These are phyloP conservation scores for Lycocorax pyrrhopterus DNA, from an alignment of 2,113 vertebrate species.

Conservation along the genomic window DNA sequence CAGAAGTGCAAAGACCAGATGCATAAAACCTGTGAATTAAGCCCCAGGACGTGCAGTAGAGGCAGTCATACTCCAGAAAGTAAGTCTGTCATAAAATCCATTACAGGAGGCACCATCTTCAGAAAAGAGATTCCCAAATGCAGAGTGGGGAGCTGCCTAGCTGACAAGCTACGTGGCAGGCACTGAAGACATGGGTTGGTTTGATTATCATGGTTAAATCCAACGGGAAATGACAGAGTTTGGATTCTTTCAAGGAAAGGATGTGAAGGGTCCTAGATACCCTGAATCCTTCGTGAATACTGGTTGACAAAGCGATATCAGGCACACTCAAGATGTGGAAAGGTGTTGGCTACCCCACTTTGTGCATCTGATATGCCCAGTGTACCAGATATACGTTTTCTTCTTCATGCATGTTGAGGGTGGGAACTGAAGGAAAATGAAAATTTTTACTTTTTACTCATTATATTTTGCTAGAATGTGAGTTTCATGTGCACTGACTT, in stretches of 20 bases:
- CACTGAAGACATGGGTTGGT: neutral
- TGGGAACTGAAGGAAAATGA: neutral
- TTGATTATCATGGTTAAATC: neutral
- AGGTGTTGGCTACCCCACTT: neutral
- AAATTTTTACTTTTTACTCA: neutral
- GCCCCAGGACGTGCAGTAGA: neutral
- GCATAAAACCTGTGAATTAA: neutral
- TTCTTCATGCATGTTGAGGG: neutral
- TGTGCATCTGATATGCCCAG: neutral
- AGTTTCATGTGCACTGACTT: neutral
- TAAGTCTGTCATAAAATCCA: neutral
- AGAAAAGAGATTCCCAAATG: neutral
- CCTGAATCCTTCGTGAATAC: accelerated
- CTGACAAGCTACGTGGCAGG: accelerated
- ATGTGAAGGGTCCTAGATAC: neutral
- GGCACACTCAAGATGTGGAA: neutral
- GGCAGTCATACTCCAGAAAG: neutral
- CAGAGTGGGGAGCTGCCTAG: neutral
- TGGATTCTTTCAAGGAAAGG: neutral
- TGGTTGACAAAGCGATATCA: neutral
- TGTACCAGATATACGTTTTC: neutral
- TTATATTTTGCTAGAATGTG: neutral
- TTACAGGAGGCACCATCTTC: neutral
- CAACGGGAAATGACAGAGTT: neutral
- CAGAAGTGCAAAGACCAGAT: neutral